phyloP scores from a whole-genome alignment of 2,113 vertebrate species.

The Bostrychus sinensis region DNA sequence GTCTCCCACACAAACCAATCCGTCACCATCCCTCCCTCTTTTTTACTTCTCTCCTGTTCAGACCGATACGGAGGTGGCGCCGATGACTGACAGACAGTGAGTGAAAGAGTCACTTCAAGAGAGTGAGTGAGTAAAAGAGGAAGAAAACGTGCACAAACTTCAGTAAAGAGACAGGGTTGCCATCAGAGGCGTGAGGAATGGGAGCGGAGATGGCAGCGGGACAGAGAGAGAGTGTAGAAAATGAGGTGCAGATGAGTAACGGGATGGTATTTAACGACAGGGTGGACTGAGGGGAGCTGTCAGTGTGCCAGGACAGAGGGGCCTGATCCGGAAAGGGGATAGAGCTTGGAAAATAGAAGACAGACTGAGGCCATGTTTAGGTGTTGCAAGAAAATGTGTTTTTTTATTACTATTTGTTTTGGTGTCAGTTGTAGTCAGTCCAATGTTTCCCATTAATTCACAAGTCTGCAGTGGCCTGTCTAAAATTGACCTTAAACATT shows the following conservation, averaged over 20 bases:
- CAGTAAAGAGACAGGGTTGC: background rate
- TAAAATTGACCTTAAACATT: no score
- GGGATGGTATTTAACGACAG: slow-evolving; percentile 51
- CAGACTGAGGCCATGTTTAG: no score
- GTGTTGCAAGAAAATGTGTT: no score
- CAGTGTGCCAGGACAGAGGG: slow-evolving; percentile 44
- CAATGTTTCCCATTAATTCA: no score
- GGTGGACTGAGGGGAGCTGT: slow-evolving; percentile 29
- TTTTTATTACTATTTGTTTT: no score
- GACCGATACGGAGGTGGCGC: slow-evolving; percentile 44
- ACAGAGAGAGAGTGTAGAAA: slow-evolving; percentile 6
- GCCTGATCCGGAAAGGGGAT: slow-evolving; percentile 29
- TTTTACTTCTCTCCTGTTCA: slow-evolving; percentile 30
- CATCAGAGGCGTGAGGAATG: slow-evolving; percentile 37
- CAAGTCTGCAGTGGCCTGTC: no score
- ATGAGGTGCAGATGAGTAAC: slow-evolving; percentile 8
- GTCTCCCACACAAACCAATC: slow-evolving; percentile 45
- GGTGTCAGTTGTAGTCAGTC: no score
- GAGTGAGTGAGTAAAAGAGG: background rate
- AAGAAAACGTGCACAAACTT: slow-evolving; percentile 25
- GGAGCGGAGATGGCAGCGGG: slow-evolving; percentile 12
- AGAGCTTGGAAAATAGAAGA: no score
- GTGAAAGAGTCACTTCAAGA: slow-evolving; percentile 44
- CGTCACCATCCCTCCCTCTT: slow-evolving; percentile 33
- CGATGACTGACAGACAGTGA: slow-evolving; percentile 51